Conservation (phyloP, 1,140 invertebrate species). For the Listronotus oregonensis region DNA sequence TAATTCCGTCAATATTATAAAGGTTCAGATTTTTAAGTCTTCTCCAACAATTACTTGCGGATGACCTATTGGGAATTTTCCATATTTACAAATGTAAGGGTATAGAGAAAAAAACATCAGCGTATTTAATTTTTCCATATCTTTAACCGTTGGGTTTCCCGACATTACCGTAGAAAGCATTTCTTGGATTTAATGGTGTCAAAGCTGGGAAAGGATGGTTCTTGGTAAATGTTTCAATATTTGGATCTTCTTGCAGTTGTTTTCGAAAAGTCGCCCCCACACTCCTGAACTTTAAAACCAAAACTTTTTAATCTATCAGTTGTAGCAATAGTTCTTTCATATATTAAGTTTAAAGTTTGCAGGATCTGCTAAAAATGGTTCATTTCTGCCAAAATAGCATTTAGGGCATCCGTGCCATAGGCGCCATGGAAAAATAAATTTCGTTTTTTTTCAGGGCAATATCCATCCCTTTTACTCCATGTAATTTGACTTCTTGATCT, state of each 20-base stretch:
- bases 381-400: background rate
- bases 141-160: too few relatives aligned
- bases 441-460: background rate
- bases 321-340: background rate
- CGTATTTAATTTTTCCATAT: background rate
- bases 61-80: slow-evolving; percentile 52
- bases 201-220: too few relatives aligned
- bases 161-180: too few relatives aligned
- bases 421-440: background rate
- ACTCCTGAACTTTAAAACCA: too few relatives aligned
- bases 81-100: slow-evolving; percentile 49
- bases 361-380: background rate
- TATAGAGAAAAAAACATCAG: slow-evolving; percentile 54
- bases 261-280: too few relatives aligned
- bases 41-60: slow-evolving; percentile 39
- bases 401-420: background rate
- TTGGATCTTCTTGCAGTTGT: too few relatives aligned
- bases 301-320: too few relatives aligned
- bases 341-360: background rate
- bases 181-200: too few relatives aligned
- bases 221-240: too few relatives aligned
- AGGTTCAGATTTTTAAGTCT: slow-evolving; percentile 18
- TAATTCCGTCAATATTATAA: slow-evolving; percentile 39
- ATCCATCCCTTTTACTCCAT: background rate
- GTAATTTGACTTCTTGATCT: background rate